Percentiles rank a stretch among this genome's conserved stretches.
Evolutionary conservation across 2,113 vertebrate species (phyloP).

Genomic region (Hypomesus transpacificus): DNA sequence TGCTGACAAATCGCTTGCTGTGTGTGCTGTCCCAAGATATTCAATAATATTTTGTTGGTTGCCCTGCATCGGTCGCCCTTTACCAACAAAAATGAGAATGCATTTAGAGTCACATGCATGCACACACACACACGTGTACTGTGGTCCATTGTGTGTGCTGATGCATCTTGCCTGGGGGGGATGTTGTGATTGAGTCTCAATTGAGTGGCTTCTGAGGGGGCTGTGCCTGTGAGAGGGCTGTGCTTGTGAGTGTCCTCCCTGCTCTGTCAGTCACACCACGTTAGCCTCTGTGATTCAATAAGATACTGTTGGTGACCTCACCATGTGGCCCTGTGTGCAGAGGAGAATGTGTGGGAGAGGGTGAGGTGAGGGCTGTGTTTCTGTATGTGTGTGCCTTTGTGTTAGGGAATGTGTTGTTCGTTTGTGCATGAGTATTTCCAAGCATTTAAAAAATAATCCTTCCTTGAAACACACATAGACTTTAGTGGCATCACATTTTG

Average conservation of each 20-base stretch:
- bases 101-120: no score
- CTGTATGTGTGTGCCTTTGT: conserved; percentile 11
- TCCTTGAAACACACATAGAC: conserved; percentile 34
- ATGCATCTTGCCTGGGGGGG: conserved; percentile 57
- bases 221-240: conserved; percentile 1
- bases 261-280: conserved; percentile 35
- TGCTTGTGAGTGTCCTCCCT: conserved; percentile 33
- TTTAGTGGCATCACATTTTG: conserved; percentile 33
- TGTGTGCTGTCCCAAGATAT: no score
- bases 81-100: no score
- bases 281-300: conserved; percentile 42
- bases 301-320: conserved; percentile 28
- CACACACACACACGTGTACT: neutral
- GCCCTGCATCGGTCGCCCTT: no score
- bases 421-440: conserved; percentile 3
- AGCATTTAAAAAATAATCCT: conserved; percentile 6
- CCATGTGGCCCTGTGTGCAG: neutral
- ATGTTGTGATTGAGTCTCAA: conserved; percentile 70
- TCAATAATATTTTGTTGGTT: no score
- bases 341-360: neutral
- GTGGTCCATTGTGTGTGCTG: conserved; percentile 39
- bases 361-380: conserved; percentile 9
- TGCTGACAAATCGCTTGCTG: no score
- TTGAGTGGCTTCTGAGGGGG: conserved; percentile 46
- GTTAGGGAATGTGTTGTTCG: conserved; percentile 3